A percentile compares a stretch with the other conserved stretches of the same genome.
phyloP scores from a whole-genome alignment of 2,888 invertebrate genomes.

The Nephrocerus scutellatus region DNA sequence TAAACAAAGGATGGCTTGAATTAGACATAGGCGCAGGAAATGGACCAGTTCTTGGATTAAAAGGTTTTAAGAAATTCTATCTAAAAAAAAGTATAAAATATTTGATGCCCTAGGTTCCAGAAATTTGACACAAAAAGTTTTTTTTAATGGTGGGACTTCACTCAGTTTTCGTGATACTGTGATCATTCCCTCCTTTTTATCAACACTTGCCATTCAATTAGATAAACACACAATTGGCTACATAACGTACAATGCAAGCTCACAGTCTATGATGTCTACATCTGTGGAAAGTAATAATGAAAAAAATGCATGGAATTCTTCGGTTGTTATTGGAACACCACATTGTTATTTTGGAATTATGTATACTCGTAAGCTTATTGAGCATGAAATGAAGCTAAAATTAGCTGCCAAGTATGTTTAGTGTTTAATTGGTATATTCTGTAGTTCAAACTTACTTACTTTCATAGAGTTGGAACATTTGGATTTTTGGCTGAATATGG shows the following conservation, averaged over 20 bases:
- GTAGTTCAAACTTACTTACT: not conserved
- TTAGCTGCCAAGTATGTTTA: conserved; percentile 68
- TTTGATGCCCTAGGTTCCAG: conserved; percentile 52
- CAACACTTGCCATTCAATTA: conserved; percentile 76
- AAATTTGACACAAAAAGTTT: conserved; percentile 65
- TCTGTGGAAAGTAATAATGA: conserved; percentile 73
- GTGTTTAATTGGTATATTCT: not conserved
- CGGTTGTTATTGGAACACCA: conserved; percentile 74
- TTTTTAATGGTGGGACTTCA: conserved; percentile 66
- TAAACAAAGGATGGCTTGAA: conserved; percentile 84
- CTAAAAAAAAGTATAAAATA: not conserved
- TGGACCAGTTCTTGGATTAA: conserved; percentile 70
- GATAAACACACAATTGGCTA: conserved; percentile 85
- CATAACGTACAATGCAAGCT: conserved; percentile 69
- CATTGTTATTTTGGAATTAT: conserved; percentile 70
- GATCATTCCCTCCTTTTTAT: conserved; percentile 66
- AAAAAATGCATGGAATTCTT: conserved; percentile 58
- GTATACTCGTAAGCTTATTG: conserved; percentile 72
- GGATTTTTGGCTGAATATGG: conserved; percentile 85
- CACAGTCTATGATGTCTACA: conserved; percentile 70
- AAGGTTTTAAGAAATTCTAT: conserved; percentile 44
- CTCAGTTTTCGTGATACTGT: conserved; percentile 72
- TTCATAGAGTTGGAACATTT: conserved; percentile 72
- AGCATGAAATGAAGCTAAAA: conserved; percentile 70
- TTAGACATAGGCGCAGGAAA: conserved; percentile 78